phyloP scores from a whole-genome alignment of 2,797 vertebrate species.

The Halcyon badia region DNA sequence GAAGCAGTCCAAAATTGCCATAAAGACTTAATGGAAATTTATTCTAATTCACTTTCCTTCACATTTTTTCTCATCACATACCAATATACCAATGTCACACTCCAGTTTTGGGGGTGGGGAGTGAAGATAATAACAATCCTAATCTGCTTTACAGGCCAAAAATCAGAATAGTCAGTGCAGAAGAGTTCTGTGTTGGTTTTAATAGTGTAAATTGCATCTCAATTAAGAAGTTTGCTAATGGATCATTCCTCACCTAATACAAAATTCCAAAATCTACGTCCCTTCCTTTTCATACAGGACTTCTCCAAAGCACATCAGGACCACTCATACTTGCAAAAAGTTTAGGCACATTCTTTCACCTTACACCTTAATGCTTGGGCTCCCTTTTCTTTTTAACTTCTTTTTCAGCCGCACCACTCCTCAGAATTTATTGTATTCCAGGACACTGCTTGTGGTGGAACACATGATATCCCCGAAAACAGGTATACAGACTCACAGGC shows the following conservation, averaged over 20 bases:
- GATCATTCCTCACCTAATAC: background rate
- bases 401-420: background rate
- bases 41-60: background rate
- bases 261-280: background rate
- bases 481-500: background rate
- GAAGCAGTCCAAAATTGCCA: background rate
- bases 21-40: background rate
- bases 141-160: background rate
- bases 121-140: fast-evolving
- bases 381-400: background rate
- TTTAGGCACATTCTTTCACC: background rate
- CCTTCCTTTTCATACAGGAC: background rate
- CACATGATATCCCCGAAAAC: background rate
- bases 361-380: background rate
- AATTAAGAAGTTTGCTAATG: background rate
- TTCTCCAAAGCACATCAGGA: background rate
- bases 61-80: background rate
- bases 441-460: background rate
- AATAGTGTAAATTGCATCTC: background rate
- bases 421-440: background rate
- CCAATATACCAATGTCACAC: background rate
- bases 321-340: background rate
- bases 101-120: background rate
- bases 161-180: background rate
- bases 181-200: background rate